phyloP scores from a whole-genome alignment of 2,888 invertebrate species.

The Bruchidius siliquastri region DNA sequence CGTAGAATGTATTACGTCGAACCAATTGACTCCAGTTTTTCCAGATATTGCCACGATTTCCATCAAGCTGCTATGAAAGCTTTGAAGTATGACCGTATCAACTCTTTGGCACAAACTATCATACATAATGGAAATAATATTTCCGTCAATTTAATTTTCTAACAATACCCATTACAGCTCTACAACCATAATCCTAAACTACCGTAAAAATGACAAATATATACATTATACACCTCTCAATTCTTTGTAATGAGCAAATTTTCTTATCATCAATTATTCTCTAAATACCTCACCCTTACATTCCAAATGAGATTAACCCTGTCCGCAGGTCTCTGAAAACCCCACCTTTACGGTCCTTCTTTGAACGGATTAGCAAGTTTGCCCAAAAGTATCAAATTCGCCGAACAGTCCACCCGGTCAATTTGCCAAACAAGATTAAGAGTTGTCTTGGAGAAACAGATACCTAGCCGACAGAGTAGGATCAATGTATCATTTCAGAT shows the following conservation, averaged over 20 bases:
- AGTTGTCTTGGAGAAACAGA: too few relatives aligned
- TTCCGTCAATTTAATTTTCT: background rate
- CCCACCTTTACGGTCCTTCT: background rate
- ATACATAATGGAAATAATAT: background rate
- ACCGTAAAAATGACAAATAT: background rate
- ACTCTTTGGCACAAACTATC: too few relatives aligned
- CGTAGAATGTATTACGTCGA: too few relatives aligned
- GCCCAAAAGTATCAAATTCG: background rate
- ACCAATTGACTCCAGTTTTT: too few relatives aligned
- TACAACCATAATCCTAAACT: background rate
- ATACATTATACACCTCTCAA: background rate
- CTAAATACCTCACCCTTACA: background rate
- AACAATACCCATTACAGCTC: background rate
- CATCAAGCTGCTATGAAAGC: too few relatives aligned
- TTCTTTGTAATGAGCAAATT: background rate
- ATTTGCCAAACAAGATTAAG: background rate
- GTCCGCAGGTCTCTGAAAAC: background rate
- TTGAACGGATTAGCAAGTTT: background rate
- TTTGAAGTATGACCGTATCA: too few relatives aligned
- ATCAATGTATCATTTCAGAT: too few relatives aligned
- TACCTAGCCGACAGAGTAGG: too few relatives aligned
- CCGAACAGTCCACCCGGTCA: background rate
- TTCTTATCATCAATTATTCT: background rate
- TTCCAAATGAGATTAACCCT: background rate
- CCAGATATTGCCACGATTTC: too few relatives aligned